These are phyloP conservation scores for Petroica traversi DNA, from an alignment of 2,113 vertebrate genomes.

Conservation along the genomic window DNA sequence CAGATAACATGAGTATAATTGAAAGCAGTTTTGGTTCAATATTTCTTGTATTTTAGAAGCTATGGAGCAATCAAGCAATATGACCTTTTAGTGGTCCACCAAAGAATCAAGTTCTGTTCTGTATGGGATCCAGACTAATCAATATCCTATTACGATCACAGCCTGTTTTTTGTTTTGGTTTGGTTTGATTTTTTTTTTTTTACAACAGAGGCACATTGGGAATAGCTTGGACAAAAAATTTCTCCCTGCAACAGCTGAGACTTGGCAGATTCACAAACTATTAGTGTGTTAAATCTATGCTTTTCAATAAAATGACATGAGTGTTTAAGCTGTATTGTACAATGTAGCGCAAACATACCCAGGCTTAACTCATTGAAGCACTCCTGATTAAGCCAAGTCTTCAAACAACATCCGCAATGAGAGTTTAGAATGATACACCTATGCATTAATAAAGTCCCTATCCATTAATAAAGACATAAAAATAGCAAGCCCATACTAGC, in stretches of 20 bases:
- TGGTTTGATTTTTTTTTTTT: not conserved
- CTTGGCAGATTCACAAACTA: conserved; percentile 1
- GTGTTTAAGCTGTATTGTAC: not conserved
- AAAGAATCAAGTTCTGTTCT: conserved; percentile 81
- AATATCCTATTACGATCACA: conserved; percentile 90
- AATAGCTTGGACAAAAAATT: not conserved
- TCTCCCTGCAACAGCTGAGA: not conserved
- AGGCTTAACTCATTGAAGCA: not conserved
- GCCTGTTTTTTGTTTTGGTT: not conserved
- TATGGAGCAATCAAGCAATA: conserved; percentile 79
- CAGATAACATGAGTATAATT: conserved; percentile 29
- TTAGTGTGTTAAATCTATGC: not conserved
- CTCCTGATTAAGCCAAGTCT: not conserved
- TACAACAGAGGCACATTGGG: conserved; percentile 10
- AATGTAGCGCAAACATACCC: not conserved
- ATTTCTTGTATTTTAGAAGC: conserved; percentile 72
- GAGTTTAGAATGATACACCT: not conserved
- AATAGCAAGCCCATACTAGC: not conserved
- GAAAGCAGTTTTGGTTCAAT: conserved; percentile 52
- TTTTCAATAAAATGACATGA: not conserved
- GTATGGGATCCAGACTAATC: conserved; percentile 88
- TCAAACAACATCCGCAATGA: not conserved
- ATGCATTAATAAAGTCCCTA: not conserved
- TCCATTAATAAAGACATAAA: not conserved
- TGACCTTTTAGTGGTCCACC: conserved; percentile 87